A percentile compares a stretch with the other conserved stretches of the same genome.
Evolutionary conservation across 2,113 vertebrate genomes (phyloP).

Genomic region (Periophthalmodon schlosseri): DNA sequence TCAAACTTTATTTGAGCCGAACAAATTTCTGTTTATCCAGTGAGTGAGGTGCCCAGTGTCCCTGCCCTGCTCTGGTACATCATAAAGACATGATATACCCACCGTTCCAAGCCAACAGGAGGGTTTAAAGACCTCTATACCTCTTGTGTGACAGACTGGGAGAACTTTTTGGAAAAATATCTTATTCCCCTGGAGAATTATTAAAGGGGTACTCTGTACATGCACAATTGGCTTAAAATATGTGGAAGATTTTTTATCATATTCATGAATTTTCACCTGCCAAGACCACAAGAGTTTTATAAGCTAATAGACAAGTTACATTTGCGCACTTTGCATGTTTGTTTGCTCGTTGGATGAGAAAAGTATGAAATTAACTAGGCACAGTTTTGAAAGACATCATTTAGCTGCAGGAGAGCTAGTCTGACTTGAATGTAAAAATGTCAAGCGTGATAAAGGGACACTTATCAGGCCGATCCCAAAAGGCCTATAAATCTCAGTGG

Average conservation of each 20-base stretch:
- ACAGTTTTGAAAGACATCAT: constrained; percentile 67
- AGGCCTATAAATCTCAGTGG: constrained; percentile 53
- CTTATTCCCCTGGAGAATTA: constrained; percentile 36
- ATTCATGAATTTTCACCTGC: constrained; percentile 69
- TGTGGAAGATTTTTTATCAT: constrained; percentile 51
- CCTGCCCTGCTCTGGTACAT: constrained; percentile 54
- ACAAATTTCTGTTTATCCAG: constrained; percentile 67
- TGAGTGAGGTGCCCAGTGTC: constrained; percentile 43
- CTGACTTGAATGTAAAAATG: constrained; percentile 72
- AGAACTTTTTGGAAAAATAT: constrained; percentile 49
- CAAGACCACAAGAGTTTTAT: constrained; percentile 55
- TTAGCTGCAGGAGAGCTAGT: constrained; percentile 58
- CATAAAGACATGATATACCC: constrained; percentile 59
- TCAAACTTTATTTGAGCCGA: constrained; percentile 73
- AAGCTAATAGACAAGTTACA: constrained; percentile 48
- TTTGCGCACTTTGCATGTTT: constrained; percentile 38
- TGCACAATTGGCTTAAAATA: constrained; percentile 44
- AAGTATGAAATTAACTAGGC: constrained; percentile 54
- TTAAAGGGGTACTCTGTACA: constrained; percentile 50
- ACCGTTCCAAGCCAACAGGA: constrained; percentile 52
- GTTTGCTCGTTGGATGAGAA: constrained; percentile 36
- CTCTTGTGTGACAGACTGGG: constrained; percentile 61
- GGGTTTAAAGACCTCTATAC: constrained; percentile 44
- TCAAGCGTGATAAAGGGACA: constrained; percentile 64
- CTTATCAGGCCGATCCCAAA: constrained; percentile 61